phyloP scores from a whole-genome alignment of 1,140 invertebrate genomes.

The Pogonus chalceus region DNA sequence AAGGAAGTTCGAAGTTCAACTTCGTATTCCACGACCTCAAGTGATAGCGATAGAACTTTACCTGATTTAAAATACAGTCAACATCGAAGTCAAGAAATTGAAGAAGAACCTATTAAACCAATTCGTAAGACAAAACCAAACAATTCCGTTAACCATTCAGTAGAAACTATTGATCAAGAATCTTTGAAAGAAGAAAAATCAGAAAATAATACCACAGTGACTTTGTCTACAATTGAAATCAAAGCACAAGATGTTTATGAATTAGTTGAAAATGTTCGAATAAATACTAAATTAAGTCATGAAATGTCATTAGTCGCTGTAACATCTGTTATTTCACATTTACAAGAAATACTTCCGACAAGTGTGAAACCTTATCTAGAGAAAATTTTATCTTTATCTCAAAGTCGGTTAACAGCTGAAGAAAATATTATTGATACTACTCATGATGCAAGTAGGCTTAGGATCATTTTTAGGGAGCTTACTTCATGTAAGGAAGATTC shows the following conservation, averaged over 20 bases:
- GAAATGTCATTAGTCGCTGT: constrained; percentile 78
- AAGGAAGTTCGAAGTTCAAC: neutral
- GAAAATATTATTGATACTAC: constrained; percentile 52
- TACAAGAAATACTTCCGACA: constrained; percentile 49
- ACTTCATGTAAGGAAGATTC: constrained; percentile 85
- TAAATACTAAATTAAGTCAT: constrained; percentile 75
- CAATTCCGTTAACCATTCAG: constrained; percentile 21
- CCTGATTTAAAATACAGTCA: neutral
- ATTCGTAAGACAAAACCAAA: constrained; percentile 15
- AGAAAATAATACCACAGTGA: constrained; percentile 7
- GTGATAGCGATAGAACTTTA: neutral
- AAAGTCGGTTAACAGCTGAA: constrained; percentile 48
- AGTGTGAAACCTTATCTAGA: constrained; percentile 48
- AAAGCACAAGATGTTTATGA: constrained; percentile 55
- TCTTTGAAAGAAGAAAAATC: constrained; percentile 19
- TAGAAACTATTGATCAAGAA: constrained; percentile 27
- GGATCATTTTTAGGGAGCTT: constrained; percentile 68
- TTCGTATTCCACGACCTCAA: neutral
- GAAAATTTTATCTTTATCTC: constrained; percentile 40
- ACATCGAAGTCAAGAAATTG: neutral
- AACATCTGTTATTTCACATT: constrained; percentile 59
- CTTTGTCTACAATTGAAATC: constrained; percentile 31
- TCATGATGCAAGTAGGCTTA: constrained; percentile 68
- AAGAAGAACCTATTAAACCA: constrained; percentile 25
- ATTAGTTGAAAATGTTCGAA: constrained; percentile 64